Evolutionary conservation across 2,888 invertebrate species (phyloP), one percentile per base, ranked within the genome.

Genomic region (Keiferia lycopersicella): DNA sequence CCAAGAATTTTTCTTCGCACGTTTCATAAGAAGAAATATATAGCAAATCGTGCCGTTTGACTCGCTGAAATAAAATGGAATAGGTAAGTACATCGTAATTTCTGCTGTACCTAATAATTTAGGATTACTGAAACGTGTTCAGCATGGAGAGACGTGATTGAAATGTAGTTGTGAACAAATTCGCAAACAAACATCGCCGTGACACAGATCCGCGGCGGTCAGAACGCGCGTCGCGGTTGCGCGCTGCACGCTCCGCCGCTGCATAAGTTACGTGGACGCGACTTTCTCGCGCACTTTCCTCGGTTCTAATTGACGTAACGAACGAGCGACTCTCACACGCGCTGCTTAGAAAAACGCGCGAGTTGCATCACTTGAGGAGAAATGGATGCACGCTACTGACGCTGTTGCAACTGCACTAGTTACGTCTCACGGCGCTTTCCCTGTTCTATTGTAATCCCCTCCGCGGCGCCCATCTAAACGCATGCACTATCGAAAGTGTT

Each of bases 251-350:
- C 76, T 75, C 73, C 71, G 71, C 64, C 71, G 74, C 76, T 68
- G 74, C 69, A 76, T 71, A 74, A 78, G 82, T 88, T 88, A 88
- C 88, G 88, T 88, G 80, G 77, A 72, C 77, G 72, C 72, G 74
- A 90, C 89, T 91, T 90, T 91, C 91, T 86, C 88, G 88, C 80
- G 78, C 85, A 83, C 90, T 89, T 91, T 91, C 91, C 83, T 89
- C 80, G 84, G 76, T 82, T 82, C 85, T 90, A 89, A 91, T 90
- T 88, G 89, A 91, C 90, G 91, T 91, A 91, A 90, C 87, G 80
- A 87, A 83, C 83, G 81, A 87, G 80, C 83, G 80, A 84, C 86
- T 87, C 89, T 87, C 89, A 84, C 87, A 85, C 86, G 82, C 88
- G 83, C 16, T 73, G 80, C 77, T 76, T 75, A 86, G 81, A 90